These are phyloP conservation scores for Germaria angustata DNA, from an alignment of 2,888 invertebrate genomes.

Conservation along the genomic window DNA sequence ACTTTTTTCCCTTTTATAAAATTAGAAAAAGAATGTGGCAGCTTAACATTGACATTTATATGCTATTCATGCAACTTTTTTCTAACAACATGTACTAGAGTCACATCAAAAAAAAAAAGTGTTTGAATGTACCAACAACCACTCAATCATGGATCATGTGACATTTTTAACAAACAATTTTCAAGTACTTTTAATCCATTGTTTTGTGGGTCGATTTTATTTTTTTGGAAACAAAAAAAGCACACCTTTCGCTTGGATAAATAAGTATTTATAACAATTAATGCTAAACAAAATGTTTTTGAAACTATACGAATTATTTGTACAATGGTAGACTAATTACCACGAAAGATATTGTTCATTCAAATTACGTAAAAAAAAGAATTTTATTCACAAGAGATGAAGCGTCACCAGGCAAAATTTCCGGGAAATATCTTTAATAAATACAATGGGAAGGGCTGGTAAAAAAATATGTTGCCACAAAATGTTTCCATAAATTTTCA, in stretches of 20 bases:
- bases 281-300: background rate
- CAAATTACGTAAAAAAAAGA: too few species aligned
- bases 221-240: background rate
- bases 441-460: too few species aligned
- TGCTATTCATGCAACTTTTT: background rate
- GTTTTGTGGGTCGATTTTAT: background rate
- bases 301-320: background rate
- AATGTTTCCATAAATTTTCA: too few species aligned
- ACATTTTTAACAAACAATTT: slow-evolving; percentile 31
- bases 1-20: slow-evolving; percentile 9
- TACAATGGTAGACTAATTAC: too few species aligned
- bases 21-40: slow-evolving; percentile 11
- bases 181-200: slow-evolving; percentile 25
- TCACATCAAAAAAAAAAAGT: background rate
- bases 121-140: background rate
- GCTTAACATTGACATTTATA: slow-evolving; percentile 25
- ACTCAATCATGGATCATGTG: slow-evolving; percentile 49
- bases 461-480: too few species aligned
- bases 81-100: background rate
- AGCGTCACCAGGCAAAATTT: too few species aligned
- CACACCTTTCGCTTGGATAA: slow-evolving; percentile 14
- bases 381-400: too few species aligned
- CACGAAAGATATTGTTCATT: too few species aligned
- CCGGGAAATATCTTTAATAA: too few species aligned
- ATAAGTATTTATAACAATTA: background rate